These are phyloP conservation scores for Lithophane leautieri DNA, from an alignment of 2,888 invertebrate genomes.

Conservation along the genomic window DNA sequence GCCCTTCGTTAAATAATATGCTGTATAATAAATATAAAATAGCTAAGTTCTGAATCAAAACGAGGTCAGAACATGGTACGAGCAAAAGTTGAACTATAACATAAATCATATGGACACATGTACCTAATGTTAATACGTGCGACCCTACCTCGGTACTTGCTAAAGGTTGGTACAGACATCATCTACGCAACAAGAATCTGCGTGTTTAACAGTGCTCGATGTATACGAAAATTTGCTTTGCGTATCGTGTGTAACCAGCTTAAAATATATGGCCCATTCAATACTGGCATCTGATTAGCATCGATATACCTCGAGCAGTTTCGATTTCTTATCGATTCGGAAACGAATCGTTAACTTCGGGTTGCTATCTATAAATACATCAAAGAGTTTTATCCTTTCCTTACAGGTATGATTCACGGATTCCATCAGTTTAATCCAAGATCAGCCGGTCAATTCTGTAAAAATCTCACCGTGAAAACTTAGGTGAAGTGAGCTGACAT, in stretches of 20 bases:
- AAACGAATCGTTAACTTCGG: conserved; percentile 39
- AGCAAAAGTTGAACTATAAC: conserved; percentile 61
- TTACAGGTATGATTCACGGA: neutral
- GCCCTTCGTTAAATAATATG: too few relatives aligned
- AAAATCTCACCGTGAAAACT: too few relatives aligned
- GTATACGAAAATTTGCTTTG: conserved; percentile 15
- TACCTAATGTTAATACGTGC: conserved; percentile 22
- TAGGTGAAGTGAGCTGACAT: too few relatives aligned
- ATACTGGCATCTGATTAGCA: conserved; percentile 41
- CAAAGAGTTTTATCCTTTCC: conserved; percentile 26
- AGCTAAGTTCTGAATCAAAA: conserved; percentile 40
- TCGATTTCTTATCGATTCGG: conserved; percentile 47
- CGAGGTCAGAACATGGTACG: conserved; percentile 48
- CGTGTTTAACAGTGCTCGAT: neutral
- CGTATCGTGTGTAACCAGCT: conserved; percentile 25
- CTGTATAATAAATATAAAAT: conserved; percentile 17
- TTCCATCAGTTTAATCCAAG: neutral
- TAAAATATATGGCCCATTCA: conserved; percentile 43
- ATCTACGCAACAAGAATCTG: conserved; percentile 11
- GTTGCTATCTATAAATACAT: conserved; percentile 47
- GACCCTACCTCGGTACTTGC: conserved; percentile 21
- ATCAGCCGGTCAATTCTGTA: too few relatives aligned
- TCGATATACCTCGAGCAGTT: conserved; percentile 31
- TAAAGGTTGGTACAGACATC: conserved; percentile 18
- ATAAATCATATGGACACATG: conserved; percentile 54